phyloP scores from a whole-genome alignment of 2,888 invertebrate species.

The Dermolepida albohirtum region DNA sequence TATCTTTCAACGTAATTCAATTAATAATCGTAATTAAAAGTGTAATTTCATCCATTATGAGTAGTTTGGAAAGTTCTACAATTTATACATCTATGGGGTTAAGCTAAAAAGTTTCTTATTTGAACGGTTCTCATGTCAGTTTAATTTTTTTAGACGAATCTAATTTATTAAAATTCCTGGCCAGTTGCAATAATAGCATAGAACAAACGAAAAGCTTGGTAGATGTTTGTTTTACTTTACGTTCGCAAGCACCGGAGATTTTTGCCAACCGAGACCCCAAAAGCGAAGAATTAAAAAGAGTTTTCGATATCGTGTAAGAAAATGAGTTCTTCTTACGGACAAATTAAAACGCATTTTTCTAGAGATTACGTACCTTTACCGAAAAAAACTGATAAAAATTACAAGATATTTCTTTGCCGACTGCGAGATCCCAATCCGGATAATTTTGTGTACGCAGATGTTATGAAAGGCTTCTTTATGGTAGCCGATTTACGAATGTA shows the following conservation, averaged over 20 bases:
- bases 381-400: constrained; percentile 74
- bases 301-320: constrained; percentile 71
- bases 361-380: constrained; percentile 79
- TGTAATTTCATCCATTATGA: too few species aligned
- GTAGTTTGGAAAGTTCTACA: too few species aligned
- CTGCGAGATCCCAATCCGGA: constrained; percentile 73
- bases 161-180: constrained; percentile 69
- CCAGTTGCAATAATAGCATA: constrained; percentile 69
- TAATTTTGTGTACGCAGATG: constrained; percentile 74
- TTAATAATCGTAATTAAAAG: too few species aligned
- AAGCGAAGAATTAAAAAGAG: constrained; percentile 67
- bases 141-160: constrained; percentile 67
- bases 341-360: constrained; percentile 54
- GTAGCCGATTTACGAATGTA: constrained; percentile 75
- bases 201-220: constrained; percentile 69
- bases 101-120: too few species aligned
- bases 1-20: too few species aligned
- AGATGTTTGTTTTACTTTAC: constrained; percentile 68
- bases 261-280: constrained; percentile 72
- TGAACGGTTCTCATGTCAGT: too few species aligned
- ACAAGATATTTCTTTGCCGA: constrained; percentile 76
- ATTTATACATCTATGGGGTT: too few species aligned
- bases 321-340: background rate
- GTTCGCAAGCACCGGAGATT: constrained; percentile 71
- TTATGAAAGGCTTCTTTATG: constrained; percentile 79